These are phyloP conservation scores for Genyomyrus donnyi DNA, from an alignment of 2,113 vertebrate genomes.

Conservation along the genomic window DNA sequence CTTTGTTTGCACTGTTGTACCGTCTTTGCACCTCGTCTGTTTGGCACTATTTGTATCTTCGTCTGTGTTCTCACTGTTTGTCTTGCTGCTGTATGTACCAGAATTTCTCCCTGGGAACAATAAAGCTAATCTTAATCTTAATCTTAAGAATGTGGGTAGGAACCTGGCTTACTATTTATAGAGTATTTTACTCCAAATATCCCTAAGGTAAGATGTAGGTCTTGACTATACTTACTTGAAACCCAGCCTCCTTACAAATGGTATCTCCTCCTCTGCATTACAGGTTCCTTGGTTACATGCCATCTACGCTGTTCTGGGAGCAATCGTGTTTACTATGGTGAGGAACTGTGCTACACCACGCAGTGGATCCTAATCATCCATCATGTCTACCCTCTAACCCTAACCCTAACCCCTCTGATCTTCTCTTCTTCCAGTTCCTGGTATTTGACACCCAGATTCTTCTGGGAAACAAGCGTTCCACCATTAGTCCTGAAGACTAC, in stretches of 20 bases:
- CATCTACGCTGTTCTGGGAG: conserved; percentile 73
- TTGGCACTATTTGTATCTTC: neutral
- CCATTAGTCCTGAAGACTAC: conserved; percentile 85
- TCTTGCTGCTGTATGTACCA: neutral
- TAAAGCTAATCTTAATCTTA: neutral
- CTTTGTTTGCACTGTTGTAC: neutral
- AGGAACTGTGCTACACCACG: conserved; percentile 37
- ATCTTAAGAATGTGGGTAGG: neutral
- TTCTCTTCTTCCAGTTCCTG: conserved; percentile 68
- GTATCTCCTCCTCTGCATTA: neutral
- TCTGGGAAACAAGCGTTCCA: conserved; percentile 76
- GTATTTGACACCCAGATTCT: conserved; percentile 89
- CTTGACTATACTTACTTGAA: neutral
- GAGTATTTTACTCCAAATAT: neutral
- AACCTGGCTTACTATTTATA: neutral
- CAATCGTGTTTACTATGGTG: conserved; percentile 85
- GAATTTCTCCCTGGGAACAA: neutral
- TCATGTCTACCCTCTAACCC: neutral
- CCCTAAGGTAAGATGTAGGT: neutral
- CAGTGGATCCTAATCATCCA: neutral
- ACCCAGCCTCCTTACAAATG: conserved; percentile 24
- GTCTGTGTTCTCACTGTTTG: neutral
- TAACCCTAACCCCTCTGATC: neutral
- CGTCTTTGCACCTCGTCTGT: neutral
- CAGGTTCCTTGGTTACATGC: conserved; percentile 90